Evolutionary conservation across 2,888 invertebrate species (phyloP).

Genomic region (Colletes collaris): DNA sequence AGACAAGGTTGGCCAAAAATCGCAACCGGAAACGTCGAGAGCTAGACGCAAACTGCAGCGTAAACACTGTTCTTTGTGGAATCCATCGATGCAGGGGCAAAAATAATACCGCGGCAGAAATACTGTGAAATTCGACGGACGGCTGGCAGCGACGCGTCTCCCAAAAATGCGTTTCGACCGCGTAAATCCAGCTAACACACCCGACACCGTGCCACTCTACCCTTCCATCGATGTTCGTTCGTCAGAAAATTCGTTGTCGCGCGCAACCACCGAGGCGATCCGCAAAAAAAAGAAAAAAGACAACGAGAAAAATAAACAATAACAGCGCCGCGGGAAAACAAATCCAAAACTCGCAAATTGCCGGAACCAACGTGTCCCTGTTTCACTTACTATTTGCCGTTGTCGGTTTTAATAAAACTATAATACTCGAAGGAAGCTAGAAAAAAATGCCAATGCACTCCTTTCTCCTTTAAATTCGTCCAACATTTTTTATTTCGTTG

Average conservation of each 20-base stretch:
- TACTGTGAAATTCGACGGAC: constrained; percentile 60
- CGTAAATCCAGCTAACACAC: constrained; percentile 60
- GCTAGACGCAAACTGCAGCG: constrained; percentile 28
- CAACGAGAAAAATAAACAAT: no score
- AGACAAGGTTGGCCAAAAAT: background rate
- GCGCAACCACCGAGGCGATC: constrained; percentile 21
- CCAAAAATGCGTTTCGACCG: constrained; percentile 55
- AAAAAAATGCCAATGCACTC: no score
- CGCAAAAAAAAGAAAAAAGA: background rate
- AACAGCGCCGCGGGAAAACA: constrained; percentile 27
- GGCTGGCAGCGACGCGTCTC: constrained; percentile 22
- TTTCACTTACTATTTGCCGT: background rate
- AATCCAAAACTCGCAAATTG: constrained; percentile 16
- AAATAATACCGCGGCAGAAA: constrained; percentile 54
- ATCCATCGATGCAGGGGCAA: constrained; percentile 39
- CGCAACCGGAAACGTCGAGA: background rate
- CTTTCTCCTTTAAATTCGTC: no score
- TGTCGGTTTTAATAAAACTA: no score
- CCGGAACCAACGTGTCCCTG: background rate
- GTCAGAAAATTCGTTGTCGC: constrained; percentile 66
- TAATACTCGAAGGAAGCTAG: no score
- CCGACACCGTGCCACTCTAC: constrained; percentile 49
- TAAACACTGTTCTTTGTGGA: constrained; percentile 55
- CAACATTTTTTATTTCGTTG: no score
- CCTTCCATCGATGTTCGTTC: constrained; percentile 54